Percentiles rank a stretch among this genome's conserved stretches.
Evolutionary conservation across 53 echinoderm and acorn worm genomes (phyloP).

Genomic region (Astropecten irregularis): DNA sequence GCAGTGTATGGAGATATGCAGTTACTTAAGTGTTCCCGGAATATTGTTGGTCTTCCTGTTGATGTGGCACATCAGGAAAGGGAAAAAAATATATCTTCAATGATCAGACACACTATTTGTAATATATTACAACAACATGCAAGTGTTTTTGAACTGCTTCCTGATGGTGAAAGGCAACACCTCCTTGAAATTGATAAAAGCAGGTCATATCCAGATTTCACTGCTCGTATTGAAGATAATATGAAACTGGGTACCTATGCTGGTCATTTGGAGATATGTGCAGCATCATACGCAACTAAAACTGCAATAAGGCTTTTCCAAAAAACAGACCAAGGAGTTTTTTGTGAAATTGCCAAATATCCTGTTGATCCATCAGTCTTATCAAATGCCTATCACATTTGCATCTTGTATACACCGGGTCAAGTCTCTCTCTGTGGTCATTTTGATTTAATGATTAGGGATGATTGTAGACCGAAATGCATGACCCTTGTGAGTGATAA

Average conservation of each 20-base stretch:
- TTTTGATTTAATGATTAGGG: constrained; percentile 13
- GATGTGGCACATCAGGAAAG: neutral
- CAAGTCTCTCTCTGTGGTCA: constrained; percentile 6
- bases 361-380: neutral
- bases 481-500: constrained; percentile 1
- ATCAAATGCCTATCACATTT: constrained; percentile 11
- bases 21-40: neutral
- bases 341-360: constrained; percentile 13
- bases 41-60: neutral
- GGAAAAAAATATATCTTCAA: neutral
- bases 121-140: neutral
- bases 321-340: constrained; percentile 2
- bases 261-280: constrained; percentile 25
- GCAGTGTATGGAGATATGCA: constrained; percentile 16
- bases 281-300: neutral
- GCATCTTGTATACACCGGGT: constrained; percentile 19
- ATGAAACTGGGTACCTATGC: neutral
- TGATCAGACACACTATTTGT: neutral
- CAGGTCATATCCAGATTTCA: neutral
- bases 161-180: constrained; percentile 2
- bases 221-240: constrained; percentile 12
- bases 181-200: constrained; percentile 5
- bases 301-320: constrained; percentile 26
- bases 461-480: constrained; percentile 3
- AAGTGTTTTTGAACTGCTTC: neutral